Evolutionary conservation across 2,797 vertebrate species (phyloP).

Genomic region (Carapus acus): DNA sequence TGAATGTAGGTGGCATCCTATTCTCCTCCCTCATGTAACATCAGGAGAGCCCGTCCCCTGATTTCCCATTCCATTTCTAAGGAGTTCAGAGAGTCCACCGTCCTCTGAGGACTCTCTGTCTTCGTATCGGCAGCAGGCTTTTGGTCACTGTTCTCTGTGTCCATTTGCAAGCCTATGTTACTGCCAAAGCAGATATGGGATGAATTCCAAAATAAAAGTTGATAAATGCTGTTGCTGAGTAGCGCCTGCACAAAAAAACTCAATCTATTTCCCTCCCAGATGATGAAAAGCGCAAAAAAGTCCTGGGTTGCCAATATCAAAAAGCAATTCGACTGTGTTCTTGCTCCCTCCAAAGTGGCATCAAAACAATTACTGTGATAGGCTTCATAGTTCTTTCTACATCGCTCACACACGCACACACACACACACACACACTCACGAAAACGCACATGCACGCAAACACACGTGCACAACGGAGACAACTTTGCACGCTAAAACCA

Average conservation of each 20-base stretch:
- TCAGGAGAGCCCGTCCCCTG: neutral
- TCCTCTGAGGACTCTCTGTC: neutral
- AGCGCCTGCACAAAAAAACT: constrained; percentile 29
- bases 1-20: constrained; percentile 15
- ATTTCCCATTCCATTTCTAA: constrained; percentile 6
- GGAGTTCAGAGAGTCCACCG: constrained; percentile 24
- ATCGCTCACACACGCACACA: constrained; percentile 20
- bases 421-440: constrained; percentile 11
- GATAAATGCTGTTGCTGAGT: constrained; percentile 41
- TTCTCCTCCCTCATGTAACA: neutral
- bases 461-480: neutral
- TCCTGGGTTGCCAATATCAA: constrained; percentile 37
- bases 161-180: constrained; percentile 12
- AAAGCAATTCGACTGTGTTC: constrained; percentile 51
- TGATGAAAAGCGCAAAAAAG: neutral
- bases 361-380: constrained; percentile 61
- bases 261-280: constrained; percentile 4
- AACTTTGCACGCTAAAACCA: constrained; percentile 47
- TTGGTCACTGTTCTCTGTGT: constrained; percentile 27
- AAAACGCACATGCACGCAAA: constrained; percentile 3
- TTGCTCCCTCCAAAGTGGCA: constrained; percentile 50
- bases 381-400: constrained; percentile 59
- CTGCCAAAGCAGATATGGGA: constrained; percentile 24
- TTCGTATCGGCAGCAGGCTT: constrained; percentile 18
- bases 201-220: constrained; percentile 33